phyloP scores from a whole-genome alignment of 2,113 vertebrate genomes.

The Panthera leo region DNA sequence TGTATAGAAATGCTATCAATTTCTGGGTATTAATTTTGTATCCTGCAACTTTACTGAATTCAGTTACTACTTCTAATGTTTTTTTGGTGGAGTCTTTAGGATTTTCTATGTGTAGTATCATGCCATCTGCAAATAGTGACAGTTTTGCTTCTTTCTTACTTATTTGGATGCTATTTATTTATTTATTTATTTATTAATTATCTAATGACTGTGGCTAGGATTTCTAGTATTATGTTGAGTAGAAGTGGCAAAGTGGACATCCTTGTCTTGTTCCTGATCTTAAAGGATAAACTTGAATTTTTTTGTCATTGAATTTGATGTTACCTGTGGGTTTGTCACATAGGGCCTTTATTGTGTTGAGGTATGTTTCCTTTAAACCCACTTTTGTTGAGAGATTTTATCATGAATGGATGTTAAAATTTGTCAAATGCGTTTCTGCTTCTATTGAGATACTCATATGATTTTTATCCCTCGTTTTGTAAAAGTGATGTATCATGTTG shows the following conservation, averaged over 20 bases:
- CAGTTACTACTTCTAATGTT: neutral
- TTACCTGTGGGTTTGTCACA: neutral
- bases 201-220: neutral
- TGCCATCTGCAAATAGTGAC: neutral
- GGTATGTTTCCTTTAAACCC: neutral
- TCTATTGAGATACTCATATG: neutral
- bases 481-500: neutral
- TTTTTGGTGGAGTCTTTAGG: neutral
- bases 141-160: neutral
- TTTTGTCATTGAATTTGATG: neutral
- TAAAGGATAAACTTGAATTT: neutral
- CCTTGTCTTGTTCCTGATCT: neutral
- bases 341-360: neutral
- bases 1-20: neutral
- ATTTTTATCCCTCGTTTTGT: neutral
- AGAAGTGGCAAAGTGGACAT: neutral
- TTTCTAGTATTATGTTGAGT: neutral
- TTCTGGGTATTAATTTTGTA: neutral
- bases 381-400: neutral
- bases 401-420: neutral
- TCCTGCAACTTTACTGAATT: neutral
- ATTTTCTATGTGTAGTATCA: neutral
- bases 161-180: neutral
- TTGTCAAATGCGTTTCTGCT: neutral
- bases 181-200: neutral